These are phyloP conservation scores for Conistra vaccinii DNA, from an alignment of 2,888 invertebrate species.

Conservation along the genomic window DNA sequence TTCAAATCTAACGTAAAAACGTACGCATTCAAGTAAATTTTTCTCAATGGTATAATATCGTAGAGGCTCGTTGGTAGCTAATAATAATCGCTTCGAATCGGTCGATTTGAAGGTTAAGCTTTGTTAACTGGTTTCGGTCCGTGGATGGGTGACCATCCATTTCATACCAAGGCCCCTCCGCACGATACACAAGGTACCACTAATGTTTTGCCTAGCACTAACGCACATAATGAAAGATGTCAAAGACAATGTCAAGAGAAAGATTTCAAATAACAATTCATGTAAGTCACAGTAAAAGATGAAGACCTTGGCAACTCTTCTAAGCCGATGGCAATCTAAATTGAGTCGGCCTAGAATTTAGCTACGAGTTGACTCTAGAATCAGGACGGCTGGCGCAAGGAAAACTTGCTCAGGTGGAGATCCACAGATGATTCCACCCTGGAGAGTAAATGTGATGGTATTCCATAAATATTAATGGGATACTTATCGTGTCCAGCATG, in stretches of 20 bases:
- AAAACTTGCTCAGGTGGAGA: background rate
- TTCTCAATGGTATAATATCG: slow-evolving; percentile 2
- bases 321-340: too few relatives aligned
- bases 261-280: background rate
- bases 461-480: background rate
- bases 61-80: background rate
- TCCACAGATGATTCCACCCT: background rate
- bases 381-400: background rate
- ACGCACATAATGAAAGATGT: background rate
- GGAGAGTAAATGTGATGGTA: background rate
- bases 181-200: background rate
- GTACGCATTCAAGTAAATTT: background rate
- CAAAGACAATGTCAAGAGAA: background rate
- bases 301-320: background rate
- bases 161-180: too few relatives aligned
- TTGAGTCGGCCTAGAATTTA: too few relatives aligned
- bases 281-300: background rate
- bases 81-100: too few relatives aligned
- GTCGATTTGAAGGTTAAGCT: too few relatives aligned
- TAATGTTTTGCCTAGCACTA: background rate
- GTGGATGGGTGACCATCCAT: too few relatives aligned
- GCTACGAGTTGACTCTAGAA: too few relatives aligned
- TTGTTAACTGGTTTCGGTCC: too few relatives aligned
- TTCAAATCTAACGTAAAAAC: background rate
- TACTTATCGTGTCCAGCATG: background rate